Base-by-base conservation (phyloP, 2,888 invertebrate species). In the Morpho helenor region DNA sequence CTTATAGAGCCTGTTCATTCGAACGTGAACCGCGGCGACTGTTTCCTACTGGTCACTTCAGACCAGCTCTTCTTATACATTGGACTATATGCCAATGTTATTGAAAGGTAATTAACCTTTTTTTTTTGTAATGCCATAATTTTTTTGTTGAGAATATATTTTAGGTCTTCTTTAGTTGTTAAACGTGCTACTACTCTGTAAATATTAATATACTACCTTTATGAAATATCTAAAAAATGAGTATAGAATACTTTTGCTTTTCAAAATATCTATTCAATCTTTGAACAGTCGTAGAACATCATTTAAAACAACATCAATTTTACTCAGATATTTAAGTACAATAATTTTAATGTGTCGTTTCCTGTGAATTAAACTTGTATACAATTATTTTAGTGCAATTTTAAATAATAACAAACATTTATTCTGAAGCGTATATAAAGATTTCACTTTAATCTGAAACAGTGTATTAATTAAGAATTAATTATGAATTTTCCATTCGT, bases 71-170 rank as follows among this genome's bases (percentile, higher is more conserved):
- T 93, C 78, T 93, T 95, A 69, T 98, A 96, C 86, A 92, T 96
- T 56, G 98, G 98, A 39, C 92, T 94, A n/a, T 98, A 94, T 76
- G 95, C 97, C 62, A 98, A 98, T 80, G 95, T 98, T 49, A 98
- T 98, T 65, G 97, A 97, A 80, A 94, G 84, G 91, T 91, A 66
- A 71, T 63, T 6, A 31, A 50, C 31, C 4, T 3, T 31, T 31
- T 31, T 31, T 31, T 31, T 5, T 31, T 16, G 16, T 16, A 16
- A 31, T n/a, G 2, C 31, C 0, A 31, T 31, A 31, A 31, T 5
- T 31, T 31, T 5, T 31, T 31, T 31, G n/a, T 31, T 31, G 0
- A 31, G 31, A 31, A 31, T 5, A 31, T 5, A 31, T 31, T 31
- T 31, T 5, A 31, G 2, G 31, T 5, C 31, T 16, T 31, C 0